phyloP scores from a whole-genome alignment of 1,140 invertebrate genomes.

The Bombus haemorrhoidalis region DNA sequence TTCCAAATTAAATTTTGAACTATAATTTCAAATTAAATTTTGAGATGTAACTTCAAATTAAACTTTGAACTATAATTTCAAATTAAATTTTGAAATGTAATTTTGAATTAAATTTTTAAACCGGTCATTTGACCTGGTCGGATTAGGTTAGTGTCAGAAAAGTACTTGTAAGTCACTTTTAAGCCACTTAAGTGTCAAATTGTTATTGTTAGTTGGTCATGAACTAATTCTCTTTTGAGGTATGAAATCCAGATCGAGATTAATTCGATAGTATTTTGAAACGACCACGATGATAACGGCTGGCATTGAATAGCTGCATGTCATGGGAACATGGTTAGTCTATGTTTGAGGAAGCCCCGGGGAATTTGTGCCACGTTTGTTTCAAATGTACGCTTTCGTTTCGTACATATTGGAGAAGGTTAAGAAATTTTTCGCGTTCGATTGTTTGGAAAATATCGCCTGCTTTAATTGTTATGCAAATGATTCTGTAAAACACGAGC shows the following conservation, averaged over 20 bases:
- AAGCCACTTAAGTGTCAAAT: too few relatives aligned
- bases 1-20: too few relatives aligned
- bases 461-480: neutral
- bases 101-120: too few relatives aligned
- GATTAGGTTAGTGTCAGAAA: too few relatives aligned
- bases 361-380: constrained; percentile 31
- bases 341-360: constrained; percentile 10
- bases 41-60: too few relatives aligned
- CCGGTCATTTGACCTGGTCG: too few relatives aligned
- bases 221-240: neutral
- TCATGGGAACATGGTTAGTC: neutral
- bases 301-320: constrained; percentile 41
- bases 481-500: neutral
- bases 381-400: constrained; percentile 1
- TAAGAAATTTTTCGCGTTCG: neutral
- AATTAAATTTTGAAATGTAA: accelerated
- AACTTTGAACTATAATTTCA: too few relatives aligned
- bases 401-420: neutral
- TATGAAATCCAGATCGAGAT: neutral
- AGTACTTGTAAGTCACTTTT: neutral
- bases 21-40: too few relatives aligned
- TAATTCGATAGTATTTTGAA: neutral
- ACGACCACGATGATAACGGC: constrained; percentile 40
- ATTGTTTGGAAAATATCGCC: neutral
- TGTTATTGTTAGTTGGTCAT: neutral